Evolutionary conservation across 2,888 invertebrate species (phyloP).

Genomic region (Stramonita haemastoma): DNA sequence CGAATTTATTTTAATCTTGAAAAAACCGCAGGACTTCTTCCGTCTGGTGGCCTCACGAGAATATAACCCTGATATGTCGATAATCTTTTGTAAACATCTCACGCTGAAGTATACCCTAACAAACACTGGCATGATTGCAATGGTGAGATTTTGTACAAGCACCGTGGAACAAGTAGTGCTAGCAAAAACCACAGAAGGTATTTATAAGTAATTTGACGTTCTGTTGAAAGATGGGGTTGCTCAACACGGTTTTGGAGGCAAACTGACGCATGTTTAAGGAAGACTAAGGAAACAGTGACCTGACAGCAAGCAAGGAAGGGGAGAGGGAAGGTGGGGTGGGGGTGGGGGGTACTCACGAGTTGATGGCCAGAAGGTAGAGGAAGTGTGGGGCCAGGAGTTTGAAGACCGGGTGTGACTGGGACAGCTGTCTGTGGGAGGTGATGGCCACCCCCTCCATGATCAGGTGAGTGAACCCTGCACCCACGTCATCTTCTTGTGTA

Average conservation of each 20-base stretch:
- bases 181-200: no score
- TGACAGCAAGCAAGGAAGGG: not conserved
- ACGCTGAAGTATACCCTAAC: no score
- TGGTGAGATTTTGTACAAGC: no score
- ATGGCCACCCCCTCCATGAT: conserved; percentile 79
- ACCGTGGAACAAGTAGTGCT: no score
- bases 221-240: not conserved
- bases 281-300: not conserved
- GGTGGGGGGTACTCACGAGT: conserved; percentile 75
- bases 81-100: no score
- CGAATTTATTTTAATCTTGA: no score
- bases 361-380: conserved; percentile 78
- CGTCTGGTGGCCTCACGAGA: no score
- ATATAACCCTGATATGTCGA: no score
- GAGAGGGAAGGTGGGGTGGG: not conserved
- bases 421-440: conserved; percentile 77
- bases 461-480: conserved; percentile 77
- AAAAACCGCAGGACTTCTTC: no score
- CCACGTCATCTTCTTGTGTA: no score
- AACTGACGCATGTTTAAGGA: not conserved
- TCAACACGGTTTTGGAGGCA: not conserved
- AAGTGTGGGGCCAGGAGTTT: conserved; percentile 79
- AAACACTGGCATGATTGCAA: no score
- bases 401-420: conserved; percentile 78
- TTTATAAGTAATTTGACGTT: no score